Percentiles rank a stretch among this genome's conserved stretches.
Evolutionary conservation across 1,140 invertebrate genomes (phyloP).

Genomic region (Helicoverpa armigera): DNA sequence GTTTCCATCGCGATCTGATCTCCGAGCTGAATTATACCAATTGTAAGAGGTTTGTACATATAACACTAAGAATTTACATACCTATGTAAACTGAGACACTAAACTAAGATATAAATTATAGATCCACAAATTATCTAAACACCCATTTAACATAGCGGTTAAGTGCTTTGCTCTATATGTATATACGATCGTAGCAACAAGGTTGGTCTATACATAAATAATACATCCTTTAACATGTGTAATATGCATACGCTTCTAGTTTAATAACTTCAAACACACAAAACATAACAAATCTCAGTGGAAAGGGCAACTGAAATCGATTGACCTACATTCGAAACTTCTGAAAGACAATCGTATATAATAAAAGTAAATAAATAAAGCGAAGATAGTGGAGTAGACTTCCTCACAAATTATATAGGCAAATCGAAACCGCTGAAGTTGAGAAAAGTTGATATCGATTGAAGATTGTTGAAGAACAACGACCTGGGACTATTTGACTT

Average conservation of each 20-base stretch:
- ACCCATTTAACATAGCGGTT: conserved; percentile 5
- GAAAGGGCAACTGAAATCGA: background rate
- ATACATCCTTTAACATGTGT: conserved; percentile 13
- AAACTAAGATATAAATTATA: background rate
- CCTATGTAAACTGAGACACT: too few relatives aligned
- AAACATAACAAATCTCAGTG: background rate
- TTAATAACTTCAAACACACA: conserved; percentile 3
- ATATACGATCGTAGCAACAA: background rate
- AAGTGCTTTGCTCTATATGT: too few relatives aligned
- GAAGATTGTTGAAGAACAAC: too few relatives aligned
- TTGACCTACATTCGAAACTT: background rate
- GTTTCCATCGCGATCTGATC: too few relatives aligned
- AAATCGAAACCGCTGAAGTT: too few relatives aligned
- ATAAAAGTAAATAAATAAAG: background rate
- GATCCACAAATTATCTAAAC: background rate
- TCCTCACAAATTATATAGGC: too few relatives aligned
- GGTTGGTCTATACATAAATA: background rate
- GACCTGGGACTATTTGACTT: too few relatives aligned
- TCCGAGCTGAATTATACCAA: too few relatives aligned
- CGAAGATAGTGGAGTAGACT: background rate
- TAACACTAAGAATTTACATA: too few relatives aligned
- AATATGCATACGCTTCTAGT: background rate
- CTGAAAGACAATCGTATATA: background rate
- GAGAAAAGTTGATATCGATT: too few relatives aligned
- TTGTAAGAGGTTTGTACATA: too few relatives aligned